Percentiles rank a stretch among this genome's conserved stretches.
phyloP scores from a whole-genome alignment of 2,113 vertebrate genomes.

The Xenus cinereus region DNA sequence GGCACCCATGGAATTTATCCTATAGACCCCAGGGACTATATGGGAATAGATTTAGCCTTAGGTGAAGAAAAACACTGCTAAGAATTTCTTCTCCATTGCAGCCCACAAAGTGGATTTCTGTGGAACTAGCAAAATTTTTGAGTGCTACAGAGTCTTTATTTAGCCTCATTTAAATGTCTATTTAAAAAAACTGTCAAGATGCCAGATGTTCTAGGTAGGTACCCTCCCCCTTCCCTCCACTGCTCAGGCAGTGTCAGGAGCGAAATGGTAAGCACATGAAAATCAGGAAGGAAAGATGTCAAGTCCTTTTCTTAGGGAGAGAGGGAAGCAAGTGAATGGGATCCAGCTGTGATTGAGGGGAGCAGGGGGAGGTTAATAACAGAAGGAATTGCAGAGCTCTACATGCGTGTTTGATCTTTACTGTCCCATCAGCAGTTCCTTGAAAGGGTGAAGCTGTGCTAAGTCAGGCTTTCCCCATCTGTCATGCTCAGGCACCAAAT shows the following conservation, averaged over 20 bases:
- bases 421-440: constrained; percentile 48
- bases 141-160: constrained; percentile 36
- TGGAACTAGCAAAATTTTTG: background rate
- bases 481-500: background rate
- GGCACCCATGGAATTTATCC: background rate
- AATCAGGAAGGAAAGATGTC: constrained; percentile 44
- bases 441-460: constrained; percentile 39
- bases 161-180: constrained; percentile 44
- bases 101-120: constrained; percentile 4
- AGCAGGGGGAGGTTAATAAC: constrained; percentile 10
- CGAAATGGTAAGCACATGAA: constrained; percentile 24
- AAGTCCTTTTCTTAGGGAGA: constrained; percentile 40
- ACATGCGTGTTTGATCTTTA: background rate
- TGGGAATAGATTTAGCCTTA: background rate
- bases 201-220: constrained; percentile 54
- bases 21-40: background rate
- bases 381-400: constrained; percentile 22
- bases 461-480: constrained; percentile 40
- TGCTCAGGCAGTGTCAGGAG: constrained; percentile 19
- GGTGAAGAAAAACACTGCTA: background rate
- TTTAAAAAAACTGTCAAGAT: constrained; percentile 45
- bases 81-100: background rate
- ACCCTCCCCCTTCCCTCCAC: constrained; percentile 7
- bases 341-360: constrained; percentile 49
- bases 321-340: constrained; percentile 31